Base-by-base conservation (phyloP, 2,113 vertebrate genomes). In the Melanocharis versteri region DNA sequence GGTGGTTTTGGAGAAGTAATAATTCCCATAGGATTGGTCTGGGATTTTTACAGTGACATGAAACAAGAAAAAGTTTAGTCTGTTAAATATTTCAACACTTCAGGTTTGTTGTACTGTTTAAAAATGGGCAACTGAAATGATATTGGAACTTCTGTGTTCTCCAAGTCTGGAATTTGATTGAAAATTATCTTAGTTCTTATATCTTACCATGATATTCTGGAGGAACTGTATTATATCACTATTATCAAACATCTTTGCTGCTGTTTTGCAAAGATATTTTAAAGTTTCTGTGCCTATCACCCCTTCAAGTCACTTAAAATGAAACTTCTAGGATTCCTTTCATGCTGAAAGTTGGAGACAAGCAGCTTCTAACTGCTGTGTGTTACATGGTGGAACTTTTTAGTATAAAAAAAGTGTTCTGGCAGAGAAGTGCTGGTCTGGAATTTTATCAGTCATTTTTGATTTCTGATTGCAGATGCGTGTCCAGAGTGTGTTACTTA, bases 141-240 rank as follows among this genome's bases (percentile, higher is more conserved):
- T 7, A 6, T 2, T 30, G 35, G 33, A 35, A 77, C 16, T 53
- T 76, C 10, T n/a, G 53, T 30, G 13, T 28, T 47, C 8, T 64
- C 11, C 7, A 24, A 40, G 17, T 79, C 12, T 79, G 44, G 28
- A 51, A 51, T 60, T 48, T 51, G 53, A 16, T 10, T 42, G 78
- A n/a, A 58, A 87, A 61, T 64, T 1, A 10, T 7, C 7, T 47
- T 48, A 15, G 10, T 73, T 84, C 4, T 81, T 57, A 13, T 33
- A 60, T 40, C 13, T 26, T 62, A 3, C 1, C 1, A 0, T 13
- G 42, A 5, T 66, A 11, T 13, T 77, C 17, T 44, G 20, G 44
- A 83, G 20, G 16, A 68, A 13, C 50, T 72, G 22, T 75, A 0
- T 83, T 83, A 0, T 8, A 44, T 10, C 27, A 80, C 19, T 3